Percentiles rank a stretch among this genome's conserved stretches.
Evolutionary conservation across 1,140 invertebrate species (phyloP).

Genomic region (Homalodisca vitripennis): DNA sequence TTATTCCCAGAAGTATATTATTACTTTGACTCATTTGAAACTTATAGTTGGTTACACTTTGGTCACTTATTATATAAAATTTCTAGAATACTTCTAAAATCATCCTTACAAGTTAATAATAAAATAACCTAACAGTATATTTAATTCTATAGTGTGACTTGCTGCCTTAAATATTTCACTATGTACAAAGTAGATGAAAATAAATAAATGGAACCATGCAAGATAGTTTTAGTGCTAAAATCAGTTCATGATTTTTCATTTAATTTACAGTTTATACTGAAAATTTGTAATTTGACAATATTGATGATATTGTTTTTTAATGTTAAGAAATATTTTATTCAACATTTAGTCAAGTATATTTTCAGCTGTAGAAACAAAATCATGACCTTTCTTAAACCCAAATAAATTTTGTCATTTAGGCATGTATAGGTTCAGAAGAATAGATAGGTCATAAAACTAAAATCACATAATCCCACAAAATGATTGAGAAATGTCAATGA

Average conservation of each 20-base stretch:
- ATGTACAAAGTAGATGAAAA: conserved; percentile 14
- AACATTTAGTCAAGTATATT: not conserved
- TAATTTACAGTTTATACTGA: not conserved
- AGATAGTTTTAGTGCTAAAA: conserved; percentile 5
- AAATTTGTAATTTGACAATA: not conserved
- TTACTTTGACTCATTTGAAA: too few relatives aligned
- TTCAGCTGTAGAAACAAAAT: not conserved
- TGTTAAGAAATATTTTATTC: not conserved
- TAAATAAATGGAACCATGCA: conserved; percentile 21
- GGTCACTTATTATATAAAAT: too few relatives aligned
- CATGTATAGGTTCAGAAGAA: not conserved
- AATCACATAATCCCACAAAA: conserved; percentile 19
- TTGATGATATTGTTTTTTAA: not conserved
- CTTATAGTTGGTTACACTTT: too few relatives aligned
- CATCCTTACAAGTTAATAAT: too few relatives aligned
- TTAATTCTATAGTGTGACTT: too few relatives aligned
- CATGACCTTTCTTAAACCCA: not conserved
- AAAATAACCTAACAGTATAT: too few relatives aligned
- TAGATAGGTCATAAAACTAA: not conserved
- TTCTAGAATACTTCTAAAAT: too few relatives aligned
- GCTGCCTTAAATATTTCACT: conserved; percentile 5
- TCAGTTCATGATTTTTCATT: not conserved
- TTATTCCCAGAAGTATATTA: too few relatives aligned
- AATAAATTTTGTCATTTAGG: not conserved
- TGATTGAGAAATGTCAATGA: not conserved